These are phyloP conservation scores for Drosophila ananassae DNA, from an alignment of 1,140 invertebrate species.

Conservation along the genomic window DNA sequence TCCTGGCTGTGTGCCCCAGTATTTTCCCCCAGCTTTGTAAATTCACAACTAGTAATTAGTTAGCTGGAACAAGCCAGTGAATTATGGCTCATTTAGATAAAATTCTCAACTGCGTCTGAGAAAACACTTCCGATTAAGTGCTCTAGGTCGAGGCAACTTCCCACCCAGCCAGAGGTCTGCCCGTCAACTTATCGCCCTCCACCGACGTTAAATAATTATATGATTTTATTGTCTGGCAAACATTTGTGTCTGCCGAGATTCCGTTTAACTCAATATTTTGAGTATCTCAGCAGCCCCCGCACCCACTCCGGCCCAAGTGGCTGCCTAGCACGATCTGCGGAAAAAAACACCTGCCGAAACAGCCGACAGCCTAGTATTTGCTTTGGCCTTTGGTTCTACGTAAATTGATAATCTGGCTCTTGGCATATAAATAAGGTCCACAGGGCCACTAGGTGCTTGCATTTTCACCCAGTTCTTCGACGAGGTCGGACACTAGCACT, in stretches of 20 bases:
- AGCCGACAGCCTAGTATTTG: slow-evolving; percentile 27
- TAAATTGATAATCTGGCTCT: slow-evolving; percentile 24
- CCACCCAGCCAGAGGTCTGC: neutral
- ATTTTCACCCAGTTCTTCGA: slow-evolving; percentile 10
- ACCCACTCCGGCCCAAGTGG: no score
- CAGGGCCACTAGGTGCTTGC: slow-evolving; percentile 14
- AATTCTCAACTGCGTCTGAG: slow-evolving; percentile 1
- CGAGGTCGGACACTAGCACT: slow-evolving; percentile 16
- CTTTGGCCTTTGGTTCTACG: slow-evolving; percentile 30
- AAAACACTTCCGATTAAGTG: slow-evolving; percentile 48
- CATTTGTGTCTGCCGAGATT: slow-evolving; percentile 71
- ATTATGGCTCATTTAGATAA: slow-evolving; percentile 41
- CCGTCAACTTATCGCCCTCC: slow-evolving; percentile 3
- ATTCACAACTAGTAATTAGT: slow-evolving; percentile 42
- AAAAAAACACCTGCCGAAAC: slow-evolving; percentile 61
- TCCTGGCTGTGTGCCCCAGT: neutral
- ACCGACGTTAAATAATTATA: slow-evolving; percentile 37
- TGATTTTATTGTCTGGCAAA: slow-evolving; percentile 61
- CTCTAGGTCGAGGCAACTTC: slow-evolving; percentile 45
- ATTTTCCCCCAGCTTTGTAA: neutral
- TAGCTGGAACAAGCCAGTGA: slow-evolving; percentile 17
- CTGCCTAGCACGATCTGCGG: slow-evolving; percentile 33
- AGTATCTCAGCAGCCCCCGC: neutral
- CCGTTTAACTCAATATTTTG: slow-evolving; percentile 52
- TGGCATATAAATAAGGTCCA: slow-evolving; percentile 40